Percentiles rank a stretch among this genome's conserved stretches.
These are phyloP conservation scores for Mobula birostris DNA, from an alignment of 2,113 vertebrate genomes.

Conservation along the genomic window DNA sequence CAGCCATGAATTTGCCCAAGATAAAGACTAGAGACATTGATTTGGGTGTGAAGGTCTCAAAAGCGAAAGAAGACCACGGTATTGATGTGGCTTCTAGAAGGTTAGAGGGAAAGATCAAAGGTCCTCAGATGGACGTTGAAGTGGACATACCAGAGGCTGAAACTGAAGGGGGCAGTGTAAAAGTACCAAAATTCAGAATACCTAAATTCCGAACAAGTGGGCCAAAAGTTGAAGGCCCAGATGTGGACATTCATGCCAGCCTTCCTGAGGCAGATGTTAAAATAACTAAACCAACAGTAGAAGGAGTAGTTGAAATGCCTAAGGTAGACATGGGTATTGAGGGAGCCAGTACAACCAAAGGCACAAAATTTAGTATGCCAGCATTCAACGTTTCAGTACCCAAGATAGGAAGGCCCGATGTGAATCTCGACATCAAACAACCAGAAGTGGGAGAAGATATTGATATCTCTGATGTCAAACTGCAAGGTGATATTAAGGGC, in stretches of 20 bases:
- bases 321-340: slow-evolving; percentile 37
- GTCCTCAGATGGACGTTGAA: slow-evolving; percentile 40
- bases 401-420: slow-evolving; percentile 6
- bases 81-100: neutral
- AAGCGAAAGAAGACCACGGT: slow-evolving; percentile 43
- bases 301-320: slow-evolving; percentile 40
- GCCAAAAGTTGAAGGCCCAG: slow-evolving; percentile 41
- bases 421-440: neutral
- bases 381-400: slow-evolving; percentile 25
- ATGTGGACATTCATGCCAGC: slow-evolving; percentile 23
- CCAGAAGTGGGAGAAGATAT: neutral
- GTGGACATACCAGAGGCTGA: slow-evolving; percentile 49
- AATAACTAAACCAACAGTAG: slow-evolving; percentile 44
- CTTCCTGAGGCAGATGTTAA: slow-evolving; percentile 37
- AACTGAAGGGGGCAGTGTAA: slow-evolving; percentile 51
- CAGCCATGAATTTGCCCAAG: slow-evolving; percentile 47
- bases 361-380: slow-evolving; percentile 48
- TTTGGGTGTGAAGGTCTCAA: slow-evolving; percentile 51
- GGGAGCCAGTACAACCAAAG: slow-evolving; percentile 43
- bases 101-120: neutral
- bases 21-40: slow-evolving; percentile 48
- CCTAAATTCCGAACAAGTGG: slow-evolving; percentile 45
- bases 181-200: slow-evolving; percentile 54
- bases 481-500: no score
- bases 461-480: no score